Evolutionary conservation across 2,888 invertebrate genomes (phyloP), one percentile per base, ranked within the genome.

Genomic region (Scaptomyza cyrtandrae): DNA sequence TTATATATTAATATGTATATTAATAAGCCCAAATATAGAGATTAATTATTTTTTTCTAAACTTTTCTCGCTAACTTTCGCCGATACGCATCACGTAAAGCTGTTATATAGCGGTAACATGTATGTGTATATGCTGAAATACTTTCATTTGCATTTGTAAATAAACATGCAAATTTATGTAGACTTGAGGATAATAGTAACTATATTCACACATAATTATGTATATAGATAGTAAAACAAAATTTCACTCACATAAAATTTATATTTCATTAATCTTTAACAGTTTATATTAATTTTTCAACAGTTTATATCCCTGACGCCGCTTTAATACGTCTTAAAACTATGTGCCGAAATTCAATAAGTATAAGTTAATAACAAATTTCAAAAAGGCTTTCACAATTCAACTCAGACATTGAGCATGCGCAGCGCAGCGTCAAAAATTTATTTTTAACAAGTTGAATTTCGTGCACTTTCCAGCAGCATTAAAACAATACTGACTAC

Each of bases 321-420:
- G 24, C 24, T 24, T 1, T 24, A 24, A 24, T 24, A 24, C 24
- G 24, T 24, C 3, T 24, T 24, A 24, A 24, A 24, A 24, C 24
- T 3, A 24, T 24, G 24, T n/a, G n/a, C n/a, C 1, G 27, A 14
- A 39, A n/a, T 35, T 52, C 14, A 44, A 19, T 7, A 3, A 37
- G 27, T 19, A 27, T 35, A 70, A 35, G 33, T 67, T 48, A 43
- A 53, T 35, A 67, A 49, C 16, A 44, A 41, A 16, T 19, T 56
- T 46, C 14, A 48, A 61, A 61, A 16, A 31, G 65, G 65, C 77
- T 74, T 74, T 74, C 78, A 77, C 78, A 43, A 29, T 63, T 64
- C 7, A 10, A 13, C 13, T 19, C 31, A 45, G 16, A 37, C 41
- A 14, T 46, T 37, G 33, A 13, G 33, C 37, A 43, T 52, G 50